Evolutionary conservation across 2,113 vertebrate genomes (phyloP).

Genomic region (Acrocephalus kingi): DNA sequence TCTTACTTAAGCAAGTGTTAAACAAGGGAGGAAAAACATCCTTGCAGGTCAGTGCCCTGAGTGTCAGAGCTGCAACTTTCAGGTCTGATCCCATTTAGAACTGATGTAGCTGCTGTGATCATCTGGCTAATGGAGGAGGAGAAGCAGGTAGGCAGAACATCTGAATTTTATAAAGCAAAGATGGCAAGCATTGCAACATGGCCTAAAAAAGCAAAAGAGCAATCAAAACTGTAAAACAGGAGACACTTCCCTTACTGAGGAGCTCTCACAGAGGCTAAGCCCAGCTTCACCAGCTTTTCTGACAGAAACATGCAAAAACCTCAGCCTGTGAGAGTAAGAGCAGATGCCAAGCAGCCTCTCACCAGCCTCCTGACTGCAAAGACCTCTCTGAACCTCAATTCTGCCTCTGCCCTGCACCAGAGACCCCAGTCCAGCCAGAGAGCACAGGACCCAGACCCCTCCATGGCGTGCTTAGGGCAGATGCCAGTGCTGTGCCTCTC

Average conservation of each 20-base stretch:
- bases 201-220: background rate
- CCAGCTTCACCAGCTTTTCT: background rate
- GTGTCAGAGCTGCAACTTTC: background rate
- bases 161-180: background rate
- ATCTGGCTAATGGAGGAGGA: background rate
- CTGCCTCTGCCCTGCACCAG: background rate
- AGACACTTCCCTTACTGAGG: background rate
- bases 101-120: background rate
- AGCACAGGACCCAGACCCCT: background rate
- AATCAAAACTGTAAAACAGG: background rate
- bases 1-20: background rate
- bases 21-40: background rate
- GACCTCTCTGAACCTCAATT: background rate
- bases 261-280: background rate
- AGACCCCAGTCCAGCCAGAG: background rate
- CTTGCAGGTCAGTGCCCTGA: background rate
- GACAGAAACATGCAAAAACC: background rate
- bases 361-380: background rate
- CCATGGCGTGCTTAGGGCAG: fast-evolving
- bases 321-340: background rate
- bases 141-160: background rate
- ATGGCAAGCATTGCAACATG: background rate
- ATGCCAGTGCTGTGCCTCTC: background rate
- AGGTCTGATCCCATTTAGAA: background rate
- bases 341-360: background rate